Evolutionary conservation across 2,888 invertebrate genomes (phyloP).

Genomic region (Gandaritis pyraliata): DNA sequence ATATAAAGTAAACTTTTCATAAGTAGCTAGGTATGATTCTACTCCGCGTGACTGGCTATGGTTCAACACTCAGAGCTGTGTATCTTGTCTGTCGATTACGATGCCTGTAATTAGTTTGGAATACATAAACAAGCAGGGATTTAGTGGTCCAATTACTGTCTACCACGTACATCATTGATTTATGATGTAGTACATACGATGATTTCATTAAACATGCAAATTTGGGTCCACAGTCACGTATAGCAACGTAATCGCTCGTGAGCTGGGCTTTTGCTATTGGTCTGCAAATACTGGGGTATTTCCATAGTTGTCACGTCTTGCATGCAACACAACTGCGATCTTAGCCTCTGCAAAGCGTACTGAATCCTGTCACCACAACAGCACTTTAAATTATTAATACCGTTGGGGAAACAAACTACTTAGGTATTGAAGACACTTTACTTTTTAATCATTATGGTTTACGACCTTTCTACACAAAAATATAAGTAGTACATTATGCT

Average conservation of each 20-base stretch:
- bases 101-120: constrained; percentile 59
- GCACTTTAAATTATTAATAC: not conserved
- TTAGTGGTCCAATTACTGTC: constrained; percentile 70
- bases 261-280: constrained; percentile 48
- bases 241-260: constrained; percentile 55
- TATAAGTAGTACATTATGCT: too few relatives aligned
- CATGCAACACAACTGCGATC: not conserved
- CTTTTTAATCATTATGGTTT: too few relatives aligned
- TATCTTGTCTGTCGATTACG: constrained; percentile 46
- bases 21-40: not conserved
- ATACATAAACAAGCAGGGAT: constrained; percentile 67
- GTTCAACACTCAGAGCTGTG: constrained; percentile 6
- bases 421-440: too few relatives aligned
- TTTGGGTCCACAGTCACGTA: constrained; percentile 52
- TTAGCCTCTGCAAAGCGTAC: not conserved
- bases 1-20: not conserved
- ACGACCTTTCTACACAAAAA: too few relatives aligned
- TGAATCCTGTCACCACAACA: not conserved
- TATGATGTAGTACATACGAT: constrained; percentile 56
- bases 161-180: constrained; percentile 52
- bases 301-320: constrained; percentile 20
- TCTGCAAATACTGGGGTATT: constrained; percentile 47
- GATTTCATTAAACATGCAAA: constrained; percentile 78
- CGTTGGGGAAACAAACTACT: too few relatives aligned
- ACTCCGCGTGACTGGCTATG: not conserved